phyloP scores from a whole-genome alignment of 2,888 invertebrate genomes.

The Octonoba sinensis region DNA sequence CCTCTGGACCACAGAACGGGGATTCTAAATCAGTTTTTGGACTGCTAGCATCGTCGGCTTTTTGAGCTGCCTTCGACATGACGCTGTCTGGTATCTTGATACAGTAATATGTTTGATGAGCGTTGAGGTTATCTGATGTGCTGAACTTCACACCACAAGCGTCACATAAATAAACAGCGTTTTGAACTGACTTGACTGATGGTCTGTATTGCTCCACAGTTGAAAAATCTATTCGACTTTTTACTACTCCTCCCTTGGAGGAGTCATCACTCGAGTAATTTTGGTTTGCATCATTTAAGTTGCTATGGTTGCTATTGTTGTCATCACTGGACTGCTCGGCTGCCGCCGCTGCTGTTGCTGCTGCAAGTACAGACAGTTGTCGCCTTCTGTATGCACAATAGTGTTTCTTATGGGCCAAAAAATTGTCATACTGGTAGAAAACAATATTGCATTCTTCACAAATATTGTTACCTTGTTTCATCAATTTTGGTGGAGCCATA shows the following conservation, averaged over 20 bases:
- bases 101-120: constrained; percentile 95
- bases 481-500: constrained; percentile 73
- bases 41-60: constrained; percentile 69
- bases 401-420: constrained; percentile 91
- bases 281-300: constrained; percentile 4
- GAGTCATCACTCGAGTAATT: constrained; percentile 9
- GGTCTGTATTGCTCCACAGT: constrained; percentile 14
- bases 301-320: constrained; percentile 43
- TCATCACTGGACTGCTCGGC: constrained; percentile 33
- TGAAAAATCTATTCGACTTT: neutral
- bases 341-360: constrained; percentile 35
- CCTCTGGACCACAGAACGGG: constrained; percentile 69
- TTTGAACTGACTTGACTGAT: constrained; percentile 37
- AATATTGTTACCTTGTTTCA: constrained; percentile 92
- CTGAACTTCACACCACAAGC: constrained; percentile 96
- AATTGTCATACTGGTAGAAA: constrained; percentile 96
- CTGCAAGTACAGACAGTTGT: constrained; percentile 66
- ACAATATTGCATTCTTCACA: constrained; percentile 98
- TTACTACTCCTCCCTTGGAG: neutral
- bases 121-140: constrained; percentile 90
- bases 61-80: constrained; percentile 65
- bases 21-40: constrained; percentile 68
- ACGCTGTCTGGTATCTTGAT: constrained; percentile 75
- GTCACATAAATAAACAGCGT: constrained; percentile 80
- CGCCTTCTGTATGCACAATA: constrained; percentile 81